Base-by-base conservation (phyloP, 2,113 vertebrate species). In the Salvelinus fontinalis region DNA sequence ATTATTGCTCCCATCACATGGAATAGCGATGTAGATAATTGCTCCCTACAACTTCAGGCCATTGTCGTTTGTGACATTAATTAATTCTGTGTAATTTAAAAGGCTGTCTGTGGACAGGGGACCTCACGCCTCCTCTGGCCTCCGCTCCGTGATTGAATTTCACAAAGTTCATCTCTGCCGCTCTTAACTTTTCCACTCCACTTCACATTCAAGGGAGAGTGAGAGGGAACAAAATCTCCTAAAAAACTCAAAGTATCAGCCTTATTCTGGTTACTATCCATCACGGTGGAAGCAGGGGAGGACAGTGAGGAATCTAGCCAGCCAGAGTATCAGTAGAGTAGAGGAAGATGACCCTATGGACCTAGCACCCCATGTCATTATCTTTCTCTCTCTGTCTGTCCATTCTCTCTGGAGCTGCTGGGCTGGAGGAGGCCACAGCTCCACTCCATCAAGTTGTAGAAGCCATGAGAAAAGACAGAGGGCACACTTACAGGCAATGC, bases 281-380 rank as follows among this genome's bases (percentile, higher is more conserved):
- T 93, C 91, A 91, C 80, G 34, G 69, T 48, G 75, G 78, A 81
- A 83, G 77, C 79, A 86, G 80, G 83, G 91, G 90, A 85, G 88
- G 89, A 92, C 89, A 92, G 85, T 89, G 91, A 93, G 85, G 87
- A 89, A 92, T 90, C 78, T 80, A 79, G 65, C 76, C 74, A 49
- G 84, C 67, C 76, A 76, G 77, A 70, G 79, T 85, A 84, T 87
- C 65, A 73, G 74, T 65, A 84, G 83, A 87, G 86, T 72, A n/a
- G 64, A 91, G 84, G 88, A 88, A 81, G 83, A 89, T 87, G 85
- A 87, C 85, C 86, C 71, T 18, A 29, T 80, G 84, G 84, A 89
- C 85, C 84, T 51, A 74, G 69, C 31, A 80, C 75, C 84, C 75
- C 78, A 84, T 89, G 90, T 89, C 79, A 92, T 91, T 86, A 89